phyloP scores from a whole-genome alignment of 2,888 invertebrate genomes.

The Eupithecia abbreviata region DNA sequence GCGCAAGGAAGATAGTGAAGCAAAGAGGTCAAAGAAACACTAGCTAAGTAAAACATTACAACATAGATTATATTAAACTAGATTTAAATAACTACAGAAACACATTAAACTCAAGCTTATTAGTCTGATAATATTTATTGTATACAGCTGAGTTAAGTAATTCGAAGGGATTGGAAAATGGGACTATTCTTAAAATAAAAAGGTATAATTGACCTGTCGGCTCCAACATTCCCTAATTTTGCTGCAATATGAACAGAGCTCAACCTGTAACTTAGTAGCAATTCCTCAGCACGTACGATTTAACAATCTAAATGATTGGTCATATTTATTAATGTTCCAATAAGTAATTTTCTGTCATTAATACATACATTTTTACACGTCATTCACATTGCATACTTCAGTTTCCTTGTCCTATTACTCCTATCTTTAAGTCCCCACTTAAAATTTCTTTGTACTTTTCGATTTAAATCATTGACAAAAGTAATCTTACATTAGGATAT shows the following conservation, averaged over 20 bases:
- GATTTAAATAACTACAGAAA: not conserved
- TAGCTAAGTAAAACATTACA: constrained; percentile 7
- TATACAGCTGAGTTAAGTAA: not conserved
- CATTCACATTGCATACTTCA: constrained; percentile 56
- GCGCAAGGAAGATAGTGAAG: constrained; percentile 11
- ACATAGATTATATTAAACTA: constrained; percentile 4
- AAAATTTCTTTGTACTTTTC: constrained; percentile 77
- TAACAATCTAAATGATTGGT: constrained; percentile 61
- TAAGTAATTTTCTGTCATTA: constrained; percentile 60
- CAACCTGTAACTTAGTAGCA: constrained; percentile 56
- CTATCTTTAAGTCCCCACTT: constrained; percentile 60
- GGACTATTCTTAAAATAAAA: not conserved
- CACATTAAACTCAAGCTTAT: not conserved
- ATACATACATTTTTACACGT: constrained; percentile 68
- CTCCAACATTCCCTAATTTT: constrained; percentile 38
- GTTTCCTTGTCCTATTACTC: constrained; percentile 56
- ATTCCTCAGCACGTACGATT: constrained; percentile 66
- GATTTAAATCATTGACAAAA: constrained; percentile 68
- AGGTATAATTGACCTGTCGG: constrained; percentile 1
- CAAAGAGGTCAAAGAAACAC: constrained; percentile 14
- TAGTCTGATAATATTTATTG: not conserved
- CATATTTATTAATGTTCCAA: constrained; percentile 52
- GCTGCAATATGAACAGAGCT: constrained; percentile 45
- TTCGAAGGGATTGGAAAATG: not conserved
- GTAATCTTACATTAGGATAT: constrained; percentile 72